Evolutionary conservation across 2,113 vertebrate genomes (phyloP).

Genomic region (Campylomormyrus numenius): DNA sequence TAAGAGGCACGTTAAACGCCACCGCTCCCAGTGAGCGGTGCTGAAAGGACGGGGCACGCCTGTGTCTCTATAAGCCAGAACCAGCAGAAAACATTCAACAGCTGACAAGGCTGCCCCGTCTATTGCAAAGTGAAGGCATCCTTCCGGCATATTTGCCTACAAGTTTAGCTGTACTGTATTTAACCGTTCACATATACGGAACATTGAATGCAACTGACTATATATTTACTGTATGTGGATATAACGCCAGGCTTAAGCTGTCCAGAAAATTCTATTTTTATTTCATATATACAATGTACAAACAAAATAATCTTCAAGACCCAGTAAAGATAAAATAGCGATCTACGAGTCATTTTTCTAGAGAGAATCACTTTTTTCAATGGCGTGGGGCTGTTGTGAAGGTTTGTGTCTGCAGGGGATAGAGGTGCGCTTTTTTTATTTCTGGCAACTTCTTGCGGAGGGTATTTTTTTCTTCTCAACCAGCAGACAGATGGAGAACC

Average conservation of each 20-base stretch:
- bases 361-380: neutral
- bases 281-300: neutral
- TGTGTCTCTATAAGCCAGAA: neutral
- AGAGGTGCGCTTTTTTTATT: neutral
- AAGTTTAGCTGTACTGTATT: neutral
- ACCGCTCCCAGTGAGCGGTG: neutral
- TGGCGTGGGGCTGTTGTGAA: neutral
- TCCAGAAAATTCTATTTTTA: neutral
- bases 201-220: neutral
- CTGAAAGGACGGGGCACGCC: slow-evolving; percentile 27
- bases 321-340: neutral
- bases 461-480: neutral
- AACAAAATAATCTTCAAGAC: neutral
- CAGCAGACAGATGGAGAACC: neutral
- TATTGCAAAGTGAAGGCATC: neutral
- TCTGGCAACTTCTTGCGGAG: neutral
- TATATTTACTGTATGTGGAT: neutral
- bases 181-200: neutral
- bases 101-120: neutral
- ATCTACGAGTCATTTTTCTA: neutral
- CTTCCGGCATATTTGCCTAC: neutral
- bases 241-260: neutral
- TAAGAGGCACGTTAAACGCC: neutral
- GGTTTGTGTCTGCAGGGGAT: neutral
- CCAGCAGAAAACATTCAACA: neutral